Base-by-base conservation (phyloP, 2,797 vertebrate species). In the Telmatherina bonti region DNA sequence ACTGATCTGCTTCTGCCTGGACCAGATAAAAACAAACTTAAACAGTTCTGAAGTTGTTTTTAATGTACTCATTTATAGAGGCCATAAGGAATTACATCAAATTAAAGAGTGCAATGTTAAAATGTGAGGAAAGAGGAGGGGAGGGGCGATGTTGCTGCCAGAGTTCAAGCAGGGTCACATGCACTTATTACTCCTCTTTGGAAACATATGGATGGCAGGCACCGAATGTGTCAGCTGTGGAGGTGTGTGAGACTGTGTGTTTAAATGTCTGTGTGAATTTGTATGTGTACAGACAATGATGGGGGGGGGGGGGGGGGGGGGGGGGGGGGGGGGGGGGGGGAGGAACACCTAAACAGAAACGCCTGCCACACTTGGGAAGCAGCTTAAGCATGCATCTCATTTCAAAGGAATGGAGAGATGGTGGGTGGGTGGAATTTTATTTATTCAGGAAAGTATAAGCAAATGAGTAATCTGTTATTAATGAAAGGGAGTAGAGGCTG, bases 331-430 rank as follows among this genome's bases (percentile, higher is more conserved):
- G 58, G 58, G 43, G 58, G 58, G 43, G 52, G 36, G 16, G 67
- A 38, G 83, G 45, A 85, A 66, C 53, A 84, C 68, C 79, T 82
- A 83, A 90, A 85, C 66, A 84, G 67, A 89, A 76, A 74, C 18
- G 71, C 63, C 67, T 78, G 83, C 79, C 83, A 85, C 47, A 9
- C 51, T 71, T 79, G 81, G 77, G 87, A 69, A 60, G 57, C 29
- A 52, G 79, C 65, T 59, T 69, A 76, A 83, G 77, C 74, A 61
- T 83, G 83, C 62, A 81, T 81, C 77, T 89, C 81, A 85, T 90
- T 89, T 87, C 62, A 65, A 60, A 79, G 73, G 80, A 88, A 90
- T 75, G 79, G 72, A 75, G 71, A 41, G 65, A 74, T n/a, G 8
- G 43, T 27, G 65, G 67, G 76, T 16, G 78, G 59, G 64, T 52